Conservation (phyloP, 2,888 invertebrate species). For the Caenorhabditis macrosperma region DNA sequence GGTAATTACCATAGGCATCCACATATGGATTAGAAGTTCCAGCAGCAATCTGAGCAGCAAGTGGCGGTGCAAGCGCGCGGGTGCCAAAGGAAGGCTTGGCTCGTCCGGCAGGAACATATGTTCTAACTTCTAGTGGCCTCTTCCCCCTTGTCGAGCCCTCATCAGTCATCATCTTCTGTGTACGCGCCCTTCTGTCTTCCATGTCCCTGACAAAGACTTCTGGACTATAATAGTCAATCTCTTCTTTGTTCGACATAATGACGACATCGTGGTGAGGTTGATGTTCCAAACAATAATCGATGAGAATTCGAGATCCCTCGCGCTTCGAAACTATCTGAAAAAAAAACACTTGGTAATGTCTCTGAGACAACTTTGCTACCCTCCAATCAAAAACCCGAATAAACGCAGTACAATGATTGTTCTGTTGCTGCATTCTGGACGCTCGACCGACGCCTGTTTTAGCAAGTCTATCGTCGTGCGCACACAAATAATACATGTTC, state of each 20-base stretch:
- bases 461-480: conserved; percentile 57
- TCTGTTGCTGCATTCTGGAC: conserved; percentile 23
- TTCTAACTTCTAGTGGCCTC: conserved; percentile 22
- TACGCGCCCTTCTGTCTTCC: conserved; percentile 32
- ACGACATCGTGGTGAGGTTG: background rate
- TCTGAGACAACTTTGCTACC: too few species aligned
- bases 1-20: conserved; percentile 16
- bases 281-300: conserved; percentile 66
- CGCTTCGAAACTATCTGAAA: conserved; percentile 51
- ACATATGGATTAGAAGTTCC: conserved; percentile 47
- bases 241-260: conserved; percentile 1
- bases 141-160: conserved; percentile 1
- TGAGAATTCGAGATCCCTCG: conserved; percentile 38
- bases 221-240: conserved; percentile 30
- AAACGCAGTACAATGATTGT: conserved; percentile 66
- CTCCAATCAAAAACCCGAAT: conserved; percentile 66
- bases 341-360: too few species aligned
- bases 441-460: conserved; percentile 47
- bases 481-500: conserved; percentile 68
- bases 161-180: conserved; percentile 23
- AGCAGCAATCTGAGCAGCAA: conserved; percentile 56
- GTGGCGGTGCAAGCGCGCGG: conserved; percentile 54
- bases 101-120: conserved; percentile 15
- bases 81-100: conserved; percentile 29
- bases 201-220: conserved; percentile 44